Evolutionary conservation across 2,113 vertebrate genomes (phyloP).

Genomic region (Salvelinus sp.): DNA sequence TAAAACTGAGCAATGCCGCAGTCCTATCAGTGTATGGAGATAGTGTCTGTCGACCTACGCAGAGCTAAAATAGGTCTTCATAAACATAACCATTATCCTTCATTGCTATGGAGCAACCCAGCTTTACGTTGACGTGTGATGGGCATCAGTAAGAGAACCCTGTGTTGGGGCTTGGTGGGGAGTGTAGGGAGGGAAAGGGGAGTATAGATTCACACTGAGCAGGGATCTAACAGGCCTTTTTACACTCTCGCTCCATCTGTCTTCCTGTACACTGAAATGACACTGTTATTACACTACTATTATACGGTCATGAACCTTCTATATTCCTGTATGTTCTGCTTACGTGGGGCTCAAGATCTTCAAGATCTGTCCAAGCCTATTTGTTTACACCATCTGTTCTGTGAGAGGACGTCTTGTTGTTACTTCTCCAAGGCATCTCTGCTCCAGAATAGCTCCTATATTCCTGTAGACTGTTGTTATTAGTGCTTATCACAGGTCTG

Average conservation of each 20-base stretch:
- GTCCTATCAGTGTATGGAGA: not conserved
- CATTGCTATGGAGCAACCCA: not conserved
- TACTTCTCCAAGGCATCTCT: too few species aligned
- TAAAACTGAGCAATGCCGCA: not conserved
- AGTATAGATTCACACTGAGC: conserved; percentile 47
- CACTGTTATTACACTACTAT: not conserved
- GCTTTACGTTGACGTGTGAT: conserved; percentile 4
- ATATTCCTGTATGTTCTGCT: too few species aligned
- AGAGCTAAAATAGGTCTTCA: not conserved
- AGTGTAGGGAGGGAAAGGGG: not conserved
- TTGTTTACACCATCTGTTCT: too few species aligned
- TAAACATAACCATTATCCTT: not conserved
- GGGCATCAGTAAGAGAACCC: conserved; percentile 20
- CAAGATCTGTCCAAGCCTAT: too few species aligned
- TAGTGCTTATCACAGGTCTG: conserved; percentile 30
- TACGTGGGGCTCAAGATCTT: too few species aligned
- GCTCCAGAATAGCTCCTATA: conserved; percentile 7
- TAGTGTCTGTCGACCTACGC: not conserved
- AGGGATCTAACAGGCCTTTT: conserved; percentile 33
- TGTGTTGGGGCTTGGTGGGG: conserved; percentile 20
- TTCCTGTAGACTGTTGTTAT: conserved; percentile 8
- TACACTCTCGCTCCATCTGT: conserved; percentile 33
- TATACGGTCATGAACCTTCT: not conserved
- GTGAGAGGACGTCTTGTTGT: too few species aligned
- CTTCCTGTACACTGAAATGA: conserved; percentile 3